Evolutionary conservation across 2,888 invertebrate species (phyloP).

Genomic region (Drosophila robusta): DNA sequence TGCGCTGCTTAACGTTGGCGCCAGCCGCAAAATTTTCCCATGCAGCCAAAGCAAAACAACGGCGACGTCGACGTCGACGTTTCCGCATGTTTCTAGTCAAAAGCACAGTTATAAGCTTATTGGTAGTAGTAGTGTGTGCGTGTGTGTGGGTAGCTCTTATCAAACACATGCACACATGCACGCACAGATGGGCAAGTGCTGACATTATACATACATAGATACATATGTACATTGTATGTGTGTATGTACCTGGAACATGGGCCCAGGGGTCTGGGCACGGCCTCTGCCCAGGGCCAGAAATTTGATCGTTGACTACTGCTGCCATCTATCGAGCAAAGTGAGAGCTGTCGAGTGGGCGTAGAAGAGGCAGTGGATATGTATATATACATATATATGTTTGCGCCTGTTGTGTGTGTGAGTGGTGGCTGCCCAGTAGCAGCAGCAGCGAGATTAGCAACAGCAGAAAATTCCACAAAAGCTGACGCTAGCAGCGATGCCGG

Average conservation of each 20-base stretch:
- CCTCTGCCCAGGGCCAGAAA: conserved; percentile 35
- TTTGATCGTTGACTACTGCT: conserved; percentile 41
- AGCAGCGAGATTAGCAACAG: conserved; percentile 63
- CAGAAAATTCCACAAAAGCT: conserved; percentile 63
- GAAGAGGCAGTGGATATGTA: conserved; percentile 4
- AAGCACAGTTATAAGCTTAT: conserved; percentile 51
- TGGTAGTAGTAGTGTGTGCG: not conserved
- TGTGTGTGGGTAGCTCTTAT: conserved; percentile 32
- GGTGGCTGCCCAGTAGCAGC: conserved; percentile 19
- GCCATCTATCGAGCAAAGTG: conserved; percentile 41
- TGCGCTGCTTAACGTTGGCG: conserved; percentile 38
- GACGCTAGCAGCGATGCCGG: conserved; percentile 57
- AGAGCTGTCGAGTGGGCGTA: conserved; percentile 43
- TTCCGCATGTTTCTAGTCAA: conserved; percentile 65
- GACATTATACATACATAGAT: not conserved
- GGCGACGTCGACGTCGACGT: conserved; percentile 14
- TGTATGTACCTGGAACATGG: not conserved
- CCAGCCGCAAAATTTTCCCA: conserved; percentile 54
- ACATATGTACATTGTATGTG: not conserved
- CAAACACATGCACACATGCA: conserved; percentile 20
- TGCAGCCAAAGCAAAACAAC: conserved; percentile 19
- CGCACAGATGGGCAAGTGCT: conserved; percentile 13
- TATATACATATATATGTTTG: not conserved
- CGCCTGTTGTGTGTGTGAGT: conserved; percentile 19
- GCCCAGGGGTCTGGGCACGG: conserved; percentile 7